A percentile compares a stretch with the other conserved stretches of the same genome.
Evolutionary conservation across 2,797 vertebrate species (phyloP).

Genomic region (Sibirionetta formosa): DNA sequence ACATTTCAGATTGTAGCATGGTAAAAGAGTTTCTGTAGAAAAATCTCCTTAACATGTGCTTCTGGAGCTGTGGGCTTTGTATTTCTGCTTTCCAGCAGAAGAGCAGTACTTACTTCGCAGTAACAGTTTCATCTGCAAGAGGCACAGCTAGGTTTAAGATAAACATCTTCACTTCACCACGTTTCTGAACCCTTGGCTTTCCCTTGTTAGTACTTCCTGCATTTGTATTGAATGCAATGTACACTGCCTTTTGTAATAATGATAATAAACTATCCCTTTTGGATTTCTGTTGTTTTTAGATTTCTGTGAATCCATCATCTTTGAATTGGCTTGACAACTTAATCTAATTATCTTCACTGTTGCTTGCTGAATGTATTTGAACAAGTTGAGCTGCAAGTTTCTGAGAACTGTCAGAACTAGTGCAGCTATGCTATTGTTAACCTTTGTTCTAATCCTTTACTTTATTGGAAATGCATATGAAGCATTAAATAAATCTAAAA

Average conservation of each 20-base stretch:
- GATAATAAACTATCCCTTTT: not conserved
- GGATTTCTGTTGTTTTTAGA: not conserved
- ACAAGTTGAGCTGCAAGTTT: not conserved
- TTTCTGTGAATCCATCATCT: not conserved
- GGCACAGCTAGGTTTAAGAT: not conserved
- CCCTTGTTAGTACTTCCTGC: not conserved
- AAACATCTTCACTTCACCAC: fast-evolving
- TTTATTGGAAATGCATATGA: not conserved
- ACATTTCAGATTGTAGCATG: not conserved
- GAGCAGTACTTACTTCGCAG: not conserved
- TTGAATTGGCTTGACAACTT: not conserved
- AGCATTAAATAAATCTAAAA: not conserved
- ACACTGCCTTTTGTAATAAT: not conserved
- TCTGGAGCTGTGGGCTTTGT: not conserved
- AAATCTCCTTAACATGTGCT: fast-evolving
- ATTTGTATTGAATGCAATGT: not conserved
- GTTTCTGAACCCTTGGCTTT: not conserved
- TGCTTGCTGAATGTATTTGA: not conserved
- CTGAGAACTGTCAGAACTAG: not conserved
- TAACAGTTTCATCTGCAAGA: not conserved
- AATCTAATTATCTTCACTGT: not conserved
- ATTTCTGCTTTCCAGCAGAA: not conserved
- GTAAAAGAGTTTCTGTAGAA: not conserved
- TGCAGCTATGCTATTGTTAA: not conserved
- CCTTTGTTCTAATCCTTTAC: not conserved